Evolutionary conservation across 2,888 invertebrate genomes (phyloP).

Genomic region (Choreutis nemorana): DNA sequence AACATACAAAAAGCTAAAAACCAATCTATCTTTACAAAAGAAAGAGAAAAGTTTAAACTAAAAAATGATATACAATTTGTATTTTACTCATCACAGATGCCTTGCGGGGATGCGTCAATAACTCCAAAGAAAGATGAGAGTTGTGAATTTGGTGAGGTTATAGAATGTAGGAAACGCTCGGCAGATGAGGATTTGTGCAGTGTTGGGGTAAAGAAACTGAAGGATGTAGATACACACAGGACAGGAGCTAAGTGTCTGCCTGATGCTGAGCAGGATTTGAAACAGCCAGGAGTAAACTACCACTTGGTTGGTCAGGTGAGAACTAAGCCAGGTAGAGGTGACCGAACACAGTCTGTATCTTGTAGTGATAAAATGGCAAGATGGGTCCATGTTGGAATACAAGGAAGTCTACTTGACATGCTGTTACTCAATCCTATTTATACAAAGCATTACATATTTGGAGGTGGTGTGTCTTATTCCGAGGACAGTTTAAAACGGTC

Average conservation of each 20-base stretch:
- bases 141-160: constrained; percentile 31
- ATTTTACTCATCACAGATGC: constrained; percentile 86
- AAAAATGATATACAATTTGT: constrained; percentile 73
- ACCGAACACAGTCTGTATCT: constrained; percentile 86
- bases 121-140: constrained; percentile 62
- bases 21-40: constrained; percentile 31
- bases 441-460: constrained; percentile 75
- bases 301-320: constrained; percentile 77
- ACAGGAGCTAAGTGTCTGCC: constrained; percentile 91
- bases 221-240: constrained; percentile 59
- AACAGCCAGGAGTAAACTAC: constrained; percentile 63
- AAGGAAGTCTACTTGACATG: constrained; percentile 80
- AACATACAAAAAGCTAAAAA: constrained; percentile 55
- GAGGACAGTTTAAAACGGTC: constrained; percentile 65
- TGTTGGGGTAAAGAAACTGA: constrained; percentile 20
- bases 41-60: constrained; percentile 47
- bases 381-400: constrained; percentile 87
- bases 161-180: constrained; percentile 24
- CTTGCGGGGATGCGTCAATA: constrained; percentile 95
- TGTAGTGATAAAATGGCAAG: constrained; percentile 94
- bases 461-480: constrained; percentile 71
- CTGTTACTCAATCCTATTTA: constrained; percentile 74
- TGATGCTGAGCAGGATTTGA: constrained; percentile 64
- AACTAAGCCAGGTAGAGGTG: constrained; percentile 91
- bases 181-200: constrained; percentile 19